Evolutionary conservation across 2,888 invertebrate species (phyloP), one percentile per base, ranked within the genome.

Genomic region (Idaea dimidiata): DNA sequence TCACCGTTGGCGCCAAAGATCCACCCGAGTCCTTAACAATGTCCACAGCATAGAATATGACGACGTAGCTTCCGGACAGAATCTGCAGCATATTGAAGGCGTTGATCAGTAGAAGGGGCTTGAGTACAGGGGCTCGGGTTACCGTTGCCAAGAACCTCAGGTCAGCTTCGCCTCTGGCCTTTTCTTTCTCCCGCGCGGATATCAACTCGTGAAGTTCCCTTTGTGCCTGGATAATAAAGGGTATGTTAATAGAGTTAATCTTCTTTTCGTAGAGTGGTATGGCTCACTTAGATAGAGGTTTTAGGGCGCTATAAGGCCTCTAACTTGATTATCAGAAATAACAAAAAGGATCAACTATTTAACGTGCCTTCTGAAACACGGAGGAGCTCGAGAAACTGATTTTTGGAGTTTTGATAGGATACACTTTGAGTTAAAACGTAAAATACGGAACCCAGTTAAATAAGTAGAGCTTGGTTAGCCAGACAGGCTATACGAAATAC

Each of bases 11-110:
- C 17, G 77, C 72, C 17, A 91, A 68, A 8, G 92, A 82, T 66
- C 93, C 93, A 4, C 93, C 94, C 62, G 94, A 87, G 63, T 94
- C 94, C 7, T 93, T 86, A 8, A 96, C 92, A 63, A 96, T 95
- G 73, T 96, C 95, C 0, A 96, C 95, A 0, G 96, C 96, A 78
- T 96, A 96, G 86, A 96, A 96, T 62, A 96, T 95, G 62, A 96
- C 94, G 16, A 96, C 93, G 77, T 95, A 96, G 17, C 96, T 96
- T 59, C 96, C 96, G 5, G 96, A 95, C 55, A 95, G 86, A 70
- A 96, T 95, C 82, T 96, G 96, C 67, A 96, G 91, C 71, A 95
- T 83, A 79, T 95, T 95, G 86, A 96, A 96, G 0, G 94, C 88
- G 75, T 95, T 95, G 74, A 96, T 95, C 58, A 96, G 95, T 10